Evolutionary conservation across 2,113 vertebrate genomes (phyloP), one percentile per base, ranked within the genome.

Genomic region (Labeo catla): DNA sequence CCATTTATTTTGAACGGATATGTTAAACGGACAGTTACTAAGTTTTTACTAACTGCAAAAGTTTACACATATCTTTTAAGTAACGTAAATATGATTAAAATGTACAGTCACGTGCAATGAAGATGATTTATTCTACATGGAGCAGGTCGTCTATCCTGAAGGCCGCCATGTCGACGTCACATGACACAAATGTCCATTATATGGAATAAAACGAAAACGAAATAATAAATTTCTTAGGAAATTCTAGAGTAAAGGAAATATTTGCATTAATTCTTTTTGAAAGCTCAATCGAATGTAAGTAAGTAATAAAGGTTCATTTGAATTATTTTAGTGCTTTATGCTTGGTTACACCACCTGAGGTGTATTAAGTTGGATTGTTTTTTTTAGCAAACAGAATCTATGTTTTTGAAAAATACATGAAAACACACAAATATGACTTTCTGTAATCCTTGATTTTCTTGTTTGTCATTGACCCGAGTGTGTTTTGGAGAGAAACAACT

Each of bases 91-190:
- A 43, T n/a, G 19, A 59, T 72, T 72, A 21, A 43, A 72, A 16
- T 72, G 36, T 72, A 68, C 66, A 8, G n/a, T n/a, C n/a, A n/a
- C n/a, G n/a, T n/a, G n/a, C n/a, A n/a, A n/a, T n/a, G n/a, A n/a
- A n/a, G n/a, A n/a, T n/a, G n/a, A n/a, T n/a, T n/a, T n/a, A n/a
- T n/a, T n/a, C n/a, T n/a, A n/a, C n/a, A n/a, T n/a, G n/a, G n/a
- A 43, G 66, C 36, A 21, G 36, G 36, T 72, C 68, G 16, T 16
- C 16, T 21, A 7, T 76, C n/a, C 3, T 19, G 23, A 54, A 54
- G 47, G 74, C 74, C 74, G 49, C 74, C 74, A 77, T 77, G 49
- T 54, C 47, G n/a, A 34, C 0, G 74, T 77, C 49, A 77, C 74
- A 77, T 77, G 74, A 77, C 74, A 16, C 36, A 4, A 72, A 68